These are phyloP conservation scores for Prosopocoilus inquinatus DNA, from an alignment of 2,888 invertebrate genomes.

Conservation along the genomic window DNA sequence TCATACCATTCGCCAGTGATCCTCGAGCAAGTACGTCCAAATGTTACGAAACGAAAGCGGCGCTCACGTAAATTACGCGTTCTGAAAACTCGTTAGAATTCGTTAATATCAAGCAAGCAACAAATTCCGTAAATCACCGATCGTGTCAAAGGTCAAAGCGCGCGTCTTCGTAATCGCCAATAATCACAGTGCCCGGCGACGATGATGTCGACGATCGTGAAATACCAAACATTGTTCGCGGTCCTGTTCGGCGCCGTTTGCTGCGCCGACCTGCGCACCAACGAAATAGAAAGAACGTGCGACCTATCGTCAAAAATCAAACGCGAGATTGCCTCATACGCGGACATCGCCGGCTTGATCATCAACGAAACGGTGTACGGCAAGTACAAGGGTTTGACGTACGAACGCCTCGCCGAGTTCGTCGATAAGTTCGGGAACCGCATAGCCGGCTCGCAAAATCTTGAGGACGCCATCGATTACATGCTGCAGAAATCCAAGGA, in stretches of 20 bases:
- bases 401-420: slow-evolving; percentile 50
- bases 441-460: slow-evolving; percentile 53
- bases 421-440: slow-evolving; percentile 56
- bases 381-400: slow-evolving; percentile 37
- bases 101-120: background rate
- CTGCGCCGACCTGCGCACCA: slow-evolving; percentile 15
- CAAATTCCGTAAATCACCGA: no score
- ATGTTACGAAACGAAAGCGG: background rate
- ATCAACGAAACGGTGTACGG: slow-evolving; percentile 38
- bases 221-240: no score
- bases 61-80: background rate
- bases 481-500: slow-evolving; percentile 51
- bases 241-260: no score
- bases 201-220: no score
- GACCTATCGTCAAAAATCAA: slow-evolving; percentile 52
- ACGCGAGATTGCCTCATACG: slow-evolving; percentile 58
- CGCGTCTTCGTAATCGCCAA: background rate
- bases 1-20: no score
- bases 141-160: no score
- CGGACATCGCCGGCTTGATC: slow-evolving; percentile 36
- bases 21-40: background rate
- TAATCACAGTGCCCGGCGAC: no score
- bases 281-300: slow-evolving; percentile 38
- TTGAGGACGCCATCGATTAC: slow-evolving; percentile 58
- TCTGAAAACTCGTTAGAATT: background rate